phyloP scores from a whole-genome alignment of 53 echinoderm and acorn worm genomes.

The Echinometra lucunter region DNA sequence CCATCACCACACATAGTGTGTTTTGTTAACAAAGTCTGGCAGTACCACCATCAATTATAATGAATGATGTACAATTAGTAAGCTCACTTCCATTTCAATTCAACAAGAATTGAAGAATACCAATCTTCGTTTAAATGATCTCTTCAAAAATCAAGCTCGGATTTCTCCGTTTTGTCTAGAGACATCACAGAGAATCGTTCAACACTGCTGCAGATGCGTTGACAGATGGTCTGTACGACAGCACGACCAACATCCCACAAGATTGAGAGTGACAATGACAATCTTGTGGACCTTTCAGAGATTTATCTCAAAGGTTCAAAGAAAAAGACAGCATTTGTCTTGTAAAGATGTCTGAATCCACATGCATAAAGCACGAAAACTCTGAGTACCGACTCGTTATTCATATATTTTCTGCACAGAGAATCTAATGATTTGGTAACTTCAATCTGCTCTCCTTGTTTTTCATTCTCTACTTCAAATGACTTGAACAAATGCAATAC shows the following conservation, averaged over 20 bases:
- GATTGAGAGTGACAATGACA: too few relatives aligned
- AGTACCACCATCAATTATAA: neutral
- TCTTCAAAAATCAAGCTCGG: neutral
- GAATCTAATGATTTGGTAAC: neutral
- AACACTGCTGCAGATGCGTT: neutral
- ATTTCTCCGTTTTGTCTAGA: neutral
- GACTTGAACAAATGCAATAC: neutral
- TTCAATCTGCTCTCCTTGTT: neutral
- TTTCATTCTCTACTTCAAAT: neutral
- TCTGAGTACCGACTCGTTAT: neutral
- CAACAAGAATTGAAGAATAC: neutral
- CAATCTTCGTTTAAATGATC: neutral
- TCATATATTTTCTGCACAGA: neutral
- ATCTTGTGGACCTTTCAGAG: too few relatives aligned
- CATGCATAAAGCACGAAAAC: neutral
- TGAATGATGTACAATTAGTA: neutral
- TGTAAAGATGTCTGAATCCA: neutral
- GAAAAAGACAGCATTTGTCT: too few relatives aligned
- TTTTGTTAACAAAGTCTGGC: neutral
- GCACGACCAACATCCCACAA: too few relatives aligned
- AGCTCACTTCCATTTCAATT: neutral
- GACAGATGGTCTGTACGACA: too few relatives aligned
- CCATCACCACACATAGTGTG: neutral
- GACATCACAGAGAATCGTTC: too few relatives aligned
- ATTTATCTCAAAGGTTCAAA: too few relatives aligned